phyloP scores from a whole-genome alignment of 2,797 vertebrate species.

The Myotis vivesi region DNA sequence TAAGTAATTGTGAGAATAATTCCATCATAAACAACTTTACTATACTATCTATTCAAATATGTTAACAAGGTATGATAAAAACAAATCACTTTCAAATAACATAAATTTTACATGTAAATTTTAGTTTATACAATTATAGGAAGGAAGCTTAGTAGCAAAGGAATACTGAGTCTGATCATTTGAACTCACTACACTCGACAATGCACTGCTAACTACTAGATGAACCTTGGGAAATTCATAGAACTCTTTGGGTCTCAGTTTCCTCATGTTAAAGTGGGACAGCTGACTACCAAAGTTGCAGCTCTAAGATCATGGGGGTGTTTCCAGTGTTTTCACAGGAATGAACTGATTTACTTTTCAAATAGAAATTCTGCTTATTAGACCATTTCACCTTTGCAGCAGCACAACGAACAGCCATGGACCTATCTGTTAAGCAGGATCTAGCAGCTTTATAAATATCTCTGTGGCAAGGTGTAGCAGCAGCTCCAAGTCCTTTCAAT shows the following conservation, averaged over 20 bases:
- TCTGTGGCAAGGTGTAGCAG: slow-evolving; percentile 89
- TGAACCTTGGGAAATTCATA: neutral
- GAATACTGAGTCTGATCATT: neutral
- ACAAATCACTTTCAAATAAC: slow-evolving; percentile 1
- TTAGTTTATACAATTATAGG: neutral
- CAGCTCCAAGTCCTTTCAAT: slow-evolving; percentile 89
- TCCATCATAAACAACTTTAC: neutral
- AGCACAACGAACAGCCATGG: slow-evolving; percentile 94
- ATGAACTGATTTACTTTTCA: slow-evolving; percentile 33
- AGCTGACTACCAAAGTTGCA: neutral
- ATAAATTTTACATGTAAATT: neutral
- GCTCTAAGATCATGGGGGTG: neutral
- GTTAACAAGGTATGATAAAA: neutral
- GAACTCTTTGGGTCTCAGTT: neutral
- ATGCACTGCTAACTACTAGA: neutral
- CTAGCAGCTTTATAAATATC: slow-evolving; percentile 95
- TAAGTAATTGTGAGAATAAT: slow-evolving; percentile 11
- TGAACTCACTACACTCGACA: neutral
- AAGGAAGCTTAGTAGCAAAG: neutral
- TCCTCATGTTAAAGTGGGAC: slow-evolving; percentile 15
- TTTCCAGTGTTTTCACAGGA: neutral
- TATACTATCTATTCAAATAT: neutral
- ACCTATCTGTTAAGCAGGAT: slow-evolving; percentile 91
- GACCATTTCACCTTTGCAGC: slow-evolving; percentile 90
- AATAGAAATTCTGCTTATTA: neutral